These are phyloP conservation scores for Petaurus breviceps DNA, from an alignment of 2,113 vertebrate species.

Conservation along the genomic window DNA sequence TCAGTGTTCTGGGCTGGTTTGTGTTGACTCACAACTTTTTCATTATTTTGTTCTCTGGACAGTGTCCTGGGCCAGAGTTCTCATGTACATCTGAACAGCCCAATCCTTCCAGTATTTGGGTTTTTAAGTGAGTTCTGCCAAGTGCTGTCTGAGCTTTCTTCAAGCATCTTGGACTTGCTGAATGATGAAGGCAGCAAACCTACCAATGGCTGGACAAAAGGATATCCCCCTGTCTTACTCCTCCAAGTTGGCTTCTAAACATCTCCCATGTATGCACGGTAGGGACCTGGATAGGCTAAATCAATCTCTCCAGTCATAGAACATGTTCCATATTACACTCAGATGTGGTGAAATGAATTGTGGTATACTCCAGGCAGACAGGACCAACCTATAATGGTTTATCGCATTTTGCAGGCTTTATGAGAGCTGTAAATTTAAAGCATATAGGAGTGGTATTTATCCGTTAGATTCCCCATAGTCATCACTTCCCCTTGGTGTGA, in stretches of 20 bases:
- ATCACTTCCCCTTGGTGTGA: slow-evolving; percentile 43
- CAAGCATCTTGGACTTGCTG: slow-evolving; percentile 63
- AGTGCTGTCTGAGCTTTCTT: slow-evolving; percentile 61
- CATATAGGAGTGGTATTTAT: slow-evolving; percentile 69
- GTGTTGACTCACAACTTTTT: slow-evolving; percentile 15
- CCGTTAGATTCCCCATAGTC: slow-evolving; percentile 59
- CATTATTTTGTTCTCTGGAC: not conserved
- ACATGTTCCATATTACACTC: slow-evolving; percentile 56
- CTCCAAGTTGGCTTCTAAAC: slow-evolving; percentile 54
- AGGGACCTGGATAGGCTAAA: slow-evolving; percentile 40
- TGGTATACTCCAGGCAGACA: slow-evolving; percentile 49
- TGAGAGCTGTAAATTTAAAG: slow-evolving; percentile 65
- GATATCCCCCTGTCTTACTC: slow-evolving; percentile 46
- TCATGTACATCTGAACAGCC: slow-evolving; percentile 57
- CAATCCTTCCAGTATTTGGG: slow-evolving; percentile 4
- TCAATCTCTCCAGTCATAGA: slow-evolving; percentile 53
- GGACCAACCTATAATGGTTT: slow-evolving; percentile 71
- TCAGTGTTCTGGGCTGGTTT: slow-evolving; percentile 48
- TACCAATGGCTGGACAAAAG: slow-evolving; percentile 59
- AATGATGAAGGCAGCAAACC: slow-evolving; percentile 71
- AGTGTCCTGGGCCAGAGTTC: not conserved
- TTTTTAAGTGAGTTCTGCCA: slow-evolving; percentile 61
- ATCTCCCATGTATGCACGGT: slow-evolving; percentile 50
- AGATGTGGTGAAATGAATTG: slow-evolving; percentile 72
- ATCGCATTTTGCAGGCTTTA: slow-evolving; percentile 63